Evolutionary conservation across 2,113 vertebrate genomes (phyloP).

Genomic region (Aptenodytes patagonicus): DNA sequence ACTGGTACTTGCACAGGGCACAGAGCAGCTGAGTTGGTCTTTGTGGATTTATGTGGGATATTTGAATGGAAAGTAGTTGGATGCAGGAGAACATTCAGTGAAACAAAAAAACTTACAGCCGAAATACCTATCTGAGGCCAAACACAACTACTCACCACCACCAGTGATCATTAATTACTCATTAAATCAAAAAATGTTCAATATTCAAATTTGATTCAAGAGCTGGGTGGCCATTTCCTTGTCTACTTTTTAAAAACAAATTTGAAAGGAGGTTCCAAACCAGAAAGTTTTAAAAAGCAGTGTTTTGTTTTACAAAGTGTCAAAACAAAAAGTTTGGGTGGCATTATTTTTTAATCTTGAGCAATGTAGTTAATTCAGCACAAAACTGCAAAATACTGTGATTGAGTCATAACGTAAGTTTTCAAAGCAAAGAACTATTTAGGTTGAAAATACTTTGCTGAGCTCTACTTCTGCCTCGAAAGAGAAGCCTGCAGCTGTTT

Average conservation of each 20-base stretch:
- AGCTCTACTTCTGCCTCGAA: not conserved
- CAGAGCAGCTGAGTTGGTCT: not conserved
- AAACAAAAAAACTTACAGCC: not conserved
- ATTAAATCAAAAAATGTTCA: not conserved
- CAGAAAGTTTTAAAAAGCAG: not conserved
- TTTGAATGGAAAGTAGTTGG: not conserved
- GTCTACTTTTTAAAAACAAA: not conserved
- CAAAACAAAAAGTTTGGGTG: not conserved
- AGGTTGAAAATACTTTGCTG: slow-evolving; percentile 13
- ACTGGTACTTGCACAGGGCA: not conserved
- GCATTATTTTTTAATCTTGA: not conserved
- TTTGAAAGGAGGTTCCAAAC: not conserved
- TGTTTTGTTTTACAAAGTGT: not conserved
- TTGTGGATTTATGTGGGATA: not conserved
- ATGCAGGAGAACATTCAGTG: not conserved
- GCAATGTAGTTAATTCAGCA: not conserved
- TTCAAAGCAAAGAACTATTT: not conserved
- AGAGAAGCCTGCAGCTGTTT: slow-evolving; percentile 53
- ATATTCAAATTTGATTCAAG: not conserved
- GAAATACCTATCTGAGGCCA: not conserved
- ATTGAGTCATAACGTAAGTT: not conserved
- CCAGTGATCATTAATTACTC: not conserved
- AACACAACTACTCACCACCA: not conserved
- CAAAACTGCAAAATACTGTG: not conserved
- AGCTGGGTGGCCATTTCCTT: not conserved